Base-by-base conservation (phyloP, 2,888 invertebrate genomes). In the Lycophotia porphyrea region DNA sequence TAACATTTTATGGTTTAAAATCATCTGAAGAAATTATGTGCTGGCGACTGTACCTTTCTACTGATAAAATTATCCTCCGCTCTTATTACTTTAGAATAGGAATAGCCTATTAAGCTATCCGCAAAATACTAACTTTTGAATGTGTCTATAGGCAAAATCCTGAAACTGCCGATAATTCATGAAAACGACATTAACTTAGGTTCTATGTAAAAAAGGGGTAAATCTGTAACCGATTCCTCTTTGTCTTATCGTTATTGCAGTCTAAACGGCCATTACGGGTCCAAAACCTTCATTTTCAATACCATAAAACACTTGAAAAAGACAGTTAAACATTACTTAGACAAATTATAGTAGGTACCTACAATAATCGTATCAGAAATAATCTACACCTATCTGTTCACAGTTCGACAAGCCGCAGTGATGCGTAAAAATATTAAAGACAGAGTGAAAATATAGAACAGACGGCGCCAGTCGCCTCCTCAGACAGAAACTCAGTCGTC, bases 231-330 rank as follows among this genome's bases (percentile, higher is more conserved):
- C 68, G 60, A 64, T 79, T 52, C 15, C 44, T 77, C 78, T 77
- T 76, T 49, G 34, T 24, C 68, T 65, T 76, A 79, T 69, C 82
- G 64, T 60, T 60, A 68, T 60, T 68, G 34, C 55, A 65, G 31
- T 36, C 58, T 18, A 60, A 76, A 60, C 55, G 42, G 47, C 58
- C 68, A 68, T 82, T 79, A 68, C 36, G 21, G 34, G 15, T 13
- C 21, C 55, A 58, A 76, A 36, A 42, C 15, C 31, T 63, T 58
- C n/a, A 81, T 67, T 82, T 64, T 68, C 18, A 65, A 61, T 65
- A 65, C 64, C 27, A 74, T 81, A 81, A 78, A 74, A 65, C 49
- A 81, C 24, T 78, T 60, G 15, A 11, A 21, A 15, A 42, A 65
- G 74, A 44, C 74, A 55, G 27, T n/a, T 65, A 11, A 39, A 63